Percentiles rank a stretch among this genome's conserved stretches.
Conservation (phyloP, 2,888 invertebrate genomes). For the Actias luna region DNA sequence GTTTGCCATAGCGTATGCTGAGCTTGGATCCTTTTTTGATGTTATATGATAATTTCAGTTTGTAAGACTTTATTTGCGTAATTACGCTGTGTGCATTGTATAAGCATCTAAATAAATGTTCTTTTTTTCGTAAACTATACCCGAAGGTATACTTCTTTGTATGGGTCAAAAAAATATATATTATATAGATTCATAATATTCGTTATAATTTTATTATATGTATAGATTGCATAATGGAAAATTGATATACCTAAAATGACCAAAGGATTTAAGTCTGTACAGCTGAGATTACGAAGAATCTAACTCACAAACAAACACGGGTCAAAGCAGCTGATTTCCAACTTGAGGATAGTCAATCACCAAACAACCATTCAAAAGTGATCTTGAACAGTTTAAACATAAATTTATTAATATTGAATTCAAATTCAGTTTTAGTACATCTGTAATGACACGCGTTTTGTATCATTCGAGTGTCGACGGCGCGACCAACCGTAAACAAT, state of each 20-base stretch:
- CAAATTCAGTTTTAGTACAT: not conserved
- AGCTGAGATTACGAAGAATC: not conserved
- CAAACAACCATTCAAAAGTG: not conserved
- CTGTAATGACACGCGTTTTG: not conserved
- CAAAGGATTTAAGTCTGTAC: not conserved
- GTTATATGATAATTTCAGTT: no score
- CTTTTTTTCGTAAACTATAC: no score
- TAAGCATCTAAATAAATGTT: no score
- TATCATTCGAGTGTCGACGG: slow-evolving; percentile 8
- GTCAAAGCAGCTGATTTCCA: not conserved
- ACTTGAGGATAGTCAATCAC: not conserved
- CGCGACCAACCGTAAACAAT: slow-evolving; percentile 25
- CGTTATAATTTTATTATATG: no score
- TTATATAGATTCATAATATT: no score
- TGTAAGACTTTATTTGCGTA: no score
- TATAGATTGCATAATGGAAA: not conserved
- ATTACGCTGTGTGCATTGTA: no score
- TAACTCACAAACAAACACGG: not conserved
- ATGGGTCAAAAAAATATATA: no score
- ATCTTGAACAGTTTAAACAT: not conserved
- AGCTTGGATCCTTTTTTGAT: no score
- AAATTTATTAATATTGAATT: not conserved
- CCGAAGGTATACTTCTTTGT: no score
- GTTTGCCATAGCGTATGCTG: no score
- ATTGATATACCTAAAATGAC: not conserved